Evolutionary conservation across 2,888 invertebrate genomes (phyloP).

Genomic region (Heliconius ethilla): DNA sequence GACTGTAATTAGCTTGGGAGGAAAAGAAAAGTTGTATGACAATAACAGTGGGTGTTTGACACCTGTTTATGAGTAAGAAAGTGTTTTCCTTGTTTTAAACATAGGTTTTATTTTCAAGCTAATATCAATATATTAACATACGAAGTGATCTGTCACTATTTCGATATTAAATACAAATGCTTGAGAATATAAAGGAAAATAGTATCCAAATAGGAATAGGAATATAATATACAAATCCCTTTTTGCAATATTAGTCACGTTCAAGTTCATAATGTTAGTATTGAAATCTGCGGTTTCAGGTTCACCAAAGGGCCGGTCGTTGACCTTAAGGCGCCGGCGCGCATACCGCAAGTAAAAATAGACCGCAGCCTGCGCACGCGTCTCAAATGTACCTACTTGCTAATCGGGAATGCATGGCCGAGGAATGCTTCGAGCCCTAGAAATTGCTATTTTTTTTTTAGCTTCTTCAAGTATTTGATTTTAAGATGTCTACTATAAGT

Average conservation of each 20-base stretch:
- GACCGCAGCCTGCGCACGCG: conserved; percentile 45
- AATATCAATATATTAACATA: not conserved
- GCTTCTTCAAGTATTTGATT: not conserved
- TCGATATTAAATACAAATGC: not conserved
- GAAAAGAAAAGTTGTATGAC: conserved; percentile 21
- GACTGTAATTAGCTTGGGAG: conserved; percentile 23
- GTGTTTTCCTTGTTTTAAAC: not conserved
- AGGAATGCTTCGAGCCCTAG: conserved; percentile 21
- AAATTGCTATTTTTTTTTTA: not conserved
- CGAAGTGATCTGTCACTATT: not conserved
- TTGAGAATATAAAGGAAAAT: not conserved
- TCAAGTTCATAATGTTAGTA: conserved; percentile 38
- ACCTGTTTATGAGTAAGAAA: not conserved
- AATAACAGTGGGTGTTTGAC: conserved; percentile 16
- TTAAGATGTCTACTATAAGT: too few species aligned
- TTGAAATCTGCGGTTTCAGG: conserved; percentile 39
- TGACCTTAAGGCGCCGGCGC: conserved; percentile 58
- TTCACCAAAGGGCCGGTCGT: conserved; percentile 54
- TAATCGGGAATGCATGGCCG: conserved; percentile 42
- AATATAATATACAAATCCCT: not conserved
- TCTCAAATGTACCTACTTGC: conserved; percentile 40
- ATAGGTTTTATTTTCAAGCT: not conserved
- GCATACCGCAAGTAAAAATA: conserved; percentile 60
- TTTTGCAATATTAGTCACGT: conserved; percentile 33
- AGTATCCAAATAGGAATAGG: not conserved